These are phyloP conservation scores for Pseudomyrmex gracilis DNA, from an alignment of 1,140 invertebrate species.

Conservation along the genomic window DNA sequence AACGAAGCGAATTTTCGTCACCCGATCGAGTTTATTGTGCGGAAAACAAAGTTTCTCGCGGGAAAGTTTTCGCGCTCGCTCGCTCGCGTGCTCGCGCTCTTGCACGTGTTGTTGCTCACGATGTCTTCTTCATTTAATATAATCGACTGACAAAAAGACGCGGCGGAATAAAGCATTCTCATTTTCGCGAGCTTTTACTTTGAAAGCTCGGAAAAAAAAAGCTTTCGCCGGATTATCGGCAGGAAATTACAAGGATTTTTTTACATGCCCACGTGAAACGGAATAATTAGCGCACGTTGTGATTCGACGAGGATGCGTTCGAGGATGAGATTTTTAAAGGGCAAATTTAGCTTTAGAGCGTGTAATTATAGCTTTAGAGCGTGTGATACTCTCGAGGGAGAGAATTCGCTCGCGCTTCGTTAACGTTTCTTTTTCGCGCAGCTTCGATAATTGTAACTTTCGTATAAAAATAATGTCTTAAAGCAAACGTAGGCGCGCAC, in stretches of 20 bases:
- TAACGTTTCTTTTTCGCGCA: not conserved
- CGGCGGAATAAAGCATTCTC: not conserved
- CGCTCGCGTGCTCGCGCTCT: too few relatives aligned
- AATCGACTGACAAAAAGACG: too few relatives aligned
- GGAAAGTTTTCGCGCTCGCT: too few relatives aligned
- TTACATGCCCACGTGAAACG: too few relatives aligned
- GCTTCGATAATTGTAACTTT: slow-evolving; percentile 13
- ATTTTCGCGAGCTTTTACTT: slow-evolving; percentile 8
- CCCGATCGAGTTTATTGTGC: too few relatives aligned
- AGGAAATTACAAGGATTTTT: not conserved
- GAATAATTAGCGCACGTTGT: slow-evolving; percentile 8
- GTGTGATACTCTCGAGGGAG: not conserved
- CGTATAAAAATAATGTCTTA: slow-evolving; percentile 21
- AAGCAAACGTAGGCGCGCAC: slow-evolving; percentile 10
- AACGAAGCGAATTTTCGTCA: too few relatives aligned
- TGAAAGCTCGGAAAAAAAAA: not conserved
- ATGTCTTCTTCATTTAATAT: too few relatives aligned
- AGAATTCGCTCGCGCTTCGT: not conserved
- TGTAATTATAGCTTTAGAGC: not conserved
- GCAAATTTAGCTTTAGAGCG: not conserved
- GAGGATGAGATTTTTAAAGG: not conserved
- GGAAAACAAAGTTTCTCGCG: too few relatives aligned
- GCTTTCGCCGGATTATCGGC: not conserved
- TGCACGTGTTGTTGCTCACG: too few relatives aligned
- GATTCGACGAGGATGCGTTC: not conserved